These are phyloP conservation scores for Trypoxylon attenuatum DNA, from an alignment of 2,888 invertebrate species.

Conservation along the genomic window DNA sequence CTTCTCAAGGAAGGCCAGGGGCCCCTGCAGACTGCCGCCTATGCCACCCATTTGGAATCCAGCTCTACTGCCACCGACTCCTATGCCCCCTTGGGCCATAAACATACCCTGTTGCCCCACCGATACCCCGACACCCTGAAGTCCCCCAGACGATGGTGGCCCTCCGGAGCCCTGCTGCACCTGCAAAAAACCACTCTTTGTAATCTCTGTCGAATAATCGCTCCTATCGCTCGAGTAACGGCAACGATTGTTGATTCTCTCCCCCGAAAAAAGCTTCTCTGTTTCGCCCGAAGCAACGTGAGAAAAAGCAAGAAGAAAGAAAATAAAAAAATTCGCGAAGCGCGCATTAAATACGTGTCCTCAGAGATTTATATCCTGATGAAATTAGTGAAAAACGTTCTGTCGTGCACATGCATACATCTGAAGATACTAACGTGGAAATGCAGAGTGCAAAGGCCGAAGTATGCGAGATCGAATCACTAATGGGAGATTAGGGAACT, in stretches of 20 bases:
- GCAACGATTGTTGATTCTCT: too few species aligned
- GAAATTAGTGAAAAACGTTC: constrained; percentile 59
- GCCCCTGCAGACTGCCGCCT: constrained; percentile 83
- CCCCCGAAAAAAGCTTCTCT: too few species aligned
- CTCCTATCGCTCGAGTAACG: too few species aligned
- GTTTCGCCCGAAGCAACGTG: too few species aligned
- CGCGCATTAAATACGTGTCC: too few species aligned
- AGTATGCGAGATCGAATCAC: constrained; percentile 14
- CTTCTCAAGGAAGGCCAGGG: constrained; percentile 91
- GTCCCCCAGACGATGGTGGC: constrained; percentile 62
- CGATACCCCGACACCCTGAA: constrained; percentile 67
- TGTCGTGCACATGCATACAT: constrained; percentile 76
- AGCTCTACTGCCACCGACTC: constrained; percentile 75
- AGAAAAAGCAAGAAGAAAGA: too few species aligned
- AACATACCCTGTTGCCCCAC: constrained; percentile 70
- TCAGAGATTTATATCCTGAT: too few species aligned
- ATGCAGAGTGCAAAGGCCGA: constrained; percentile 47
- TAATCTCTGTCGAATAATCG: too few species aligned
- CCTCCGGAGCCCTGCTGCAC: constrained; percentile 68
- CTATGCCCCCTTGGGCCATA: constrained; percentile 65
- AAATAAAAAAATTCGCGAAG: too few species aligned
- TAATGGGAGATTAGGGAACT: constrained; percentile 44
- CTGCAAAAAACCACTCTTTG: constrained; percentile 57
- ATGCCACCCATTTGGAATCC: constrained; percentile 78
- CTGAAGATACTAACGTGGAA: constrained; percentile 67